phyloP scores from a whole-genome alignment of 2,797 vertebrate genomes.

The Megaceryle alcyon region DNA sequence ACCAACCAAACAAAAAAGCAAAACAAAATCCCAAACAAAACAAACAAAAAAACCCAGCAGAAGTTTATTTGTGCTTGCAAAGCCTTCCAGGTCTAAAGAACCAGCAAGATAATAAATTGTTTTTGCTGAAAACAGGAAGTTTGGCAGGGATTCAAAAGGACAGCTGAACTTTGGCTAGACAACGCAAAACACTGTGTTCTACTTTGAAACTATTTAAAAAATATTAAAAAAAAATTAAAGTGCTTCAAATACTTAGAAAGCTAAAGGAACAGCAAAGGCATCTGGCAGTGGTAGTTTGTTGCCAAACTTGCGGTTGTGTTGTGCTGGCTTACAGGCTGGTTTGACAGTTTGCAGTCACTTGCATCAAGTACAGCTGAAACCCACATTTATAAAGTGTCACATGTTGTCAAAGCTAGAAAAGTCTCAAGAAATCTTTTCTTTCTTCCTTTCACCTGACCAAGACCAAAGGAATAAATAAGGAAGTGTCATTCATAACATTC shows the following conservation, averaged over 20 bases:
- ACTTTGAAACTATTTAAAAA: slow-evolving; percentile 74
- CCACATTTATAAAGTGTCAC: slow-evolving; percentile 68
- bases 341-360: slow-evolving; percentile 79
- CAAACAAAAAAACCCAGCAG: slow-evolving; percentile 33
- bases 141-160: slow-evolving; percentile 80
- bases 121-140: slow-evolving; percentile 87
- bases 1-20: background rate
- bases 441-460: slow-evolving; percentile 12
- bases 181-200: slow-evolving; percentile 77
- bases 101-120: slow-evolving; percentile 88
- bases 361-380: slow-evolving; percentile 72
- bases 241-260: slow-evolving; percentile 79
- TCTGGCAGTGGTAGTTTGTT: slow-evolving; percentile 69
- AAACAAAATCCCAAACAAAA: background rate
- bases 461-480: slow-evolving; percentile 37
- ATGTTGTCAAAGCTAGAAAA: slow-evolving; percentile 57
- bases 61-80: slow-evolving; percentile 72
- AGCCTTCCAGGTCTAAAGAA: slow-evolving; percentile 78
- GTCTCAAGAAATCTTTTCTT: background rate
- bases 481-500: background rate
- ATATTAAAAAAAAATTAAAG: slow-evolving; percentile 4
- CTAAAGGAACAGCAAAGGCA: slow-evolving; percentile 78
- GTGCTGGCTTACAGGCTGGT: slow-evolving; percentile 69
- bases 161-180: slow-evolving; percentile 79
- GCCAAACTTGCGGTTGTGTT: slow-evolving; percentile 75